Conservation (phyloP, 2,113 vertebrate species). For the Seriola dumerili region DNA sequence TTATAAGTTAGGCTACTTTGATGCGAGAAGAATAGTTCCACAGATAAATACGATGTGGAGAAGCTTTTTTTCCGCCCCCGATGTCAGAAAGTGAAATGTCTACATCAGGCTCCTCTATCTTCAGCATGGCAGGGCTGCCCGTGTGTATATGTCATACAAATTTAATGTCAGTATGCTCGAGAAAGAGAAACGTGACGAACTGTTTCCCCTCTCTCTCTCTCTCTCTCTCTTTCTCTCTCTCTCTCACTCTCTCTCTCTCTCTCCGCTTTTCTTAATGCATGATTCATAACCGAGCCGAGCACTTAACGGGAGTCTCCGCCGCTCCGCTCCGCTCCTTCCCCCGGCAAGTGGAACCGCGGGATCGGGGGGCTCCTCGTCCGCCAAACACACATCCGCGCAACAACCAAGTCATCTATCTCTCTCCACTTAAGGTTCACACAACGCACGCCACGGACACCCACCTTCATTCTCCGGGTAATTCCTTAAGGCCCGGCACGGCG, state of each 20-base stretch:
- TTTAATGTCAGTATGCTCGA: slow-evolving; percentile 75
- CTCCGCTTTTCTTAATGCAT: slow-evolving; percentile 67
- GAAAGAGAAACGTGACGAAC: slow-evolving; percentile 77
- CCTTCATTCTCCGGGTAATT: slow-evolving; percentile 89
- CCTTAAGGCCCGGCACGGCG: slow-evolving; percentile 78
- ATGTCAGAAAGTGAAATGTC: slow-evolving; percentile 59
- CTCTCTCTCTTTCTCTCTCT: background rate
- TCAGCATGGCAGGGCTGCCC: slow-evolving; percentile 36
- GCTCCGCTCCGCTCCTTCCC: slow-evolving; percentile 28
- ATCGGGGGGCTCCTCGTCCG: slow-evolving; percentile 40
- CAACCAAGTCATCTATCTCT: slow-evolving; percentile 28
- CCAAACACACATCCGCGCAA: slow-evolving; percentile 23
- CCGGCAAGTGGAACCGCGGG: slow-evolving; percentile 50
- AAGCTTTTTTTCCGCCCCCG: background rate
- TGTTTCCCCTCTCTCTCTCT: slow-evolving; percentile 7
- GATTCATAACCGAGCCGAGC: slow-evolving; percentile 75
- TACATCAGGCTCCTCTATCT: slow-evolving; percentile 39
- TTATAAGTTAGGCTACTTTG: slow-evolving; percentile 65
- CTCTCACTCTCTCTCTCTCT: slow-evolving; percentile 1
- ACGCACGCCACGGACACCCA: slow-evolving; percentile 59
- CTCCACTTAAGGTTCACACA: slow-evolving; percentile 27
- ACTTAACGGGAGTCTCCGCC: slow-evolving; percentile 65
- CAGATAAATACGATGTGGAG: slow-evolving; percentile 6
- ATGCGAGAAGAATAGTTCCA: slow-evolving; percentile 7
- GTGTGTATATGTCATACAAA: slow-evolving; percentile 68